phyloP scores from a whole-genome alignment of 1,140 invertebrate species.

The Plutomurus gul region DNA sequence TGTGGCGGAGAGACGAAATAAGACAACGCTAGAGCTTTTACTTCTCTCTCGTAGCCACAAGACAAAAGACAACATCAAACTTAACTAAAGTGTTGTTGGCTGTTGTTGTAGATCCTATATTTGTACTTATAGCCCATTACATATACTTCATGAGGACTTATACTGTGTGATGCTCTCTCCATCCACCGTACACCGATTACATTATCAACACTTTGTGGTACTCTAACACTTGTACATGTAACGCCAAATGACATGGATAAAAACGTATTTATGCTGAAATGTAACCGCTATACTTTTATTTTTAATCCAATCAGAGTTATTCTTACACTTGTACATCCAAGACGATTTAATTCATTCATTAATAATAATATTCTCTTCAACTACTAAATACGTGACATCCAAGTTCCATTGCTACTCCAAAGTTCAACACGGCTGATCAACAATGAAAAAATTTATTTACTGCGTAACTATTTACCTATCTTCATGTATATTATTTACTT shows the following conservation, averaged over 20 bases:
- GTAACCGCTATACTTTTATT: conserved; percentile 12
- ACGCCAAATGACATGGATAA: not conserved
- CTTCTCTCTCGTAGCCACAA: not conserved
- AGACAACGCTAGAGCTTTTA: not conserved
- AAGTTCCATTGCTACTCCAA: too few species aligned
- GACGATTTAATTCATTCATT: not conserved
- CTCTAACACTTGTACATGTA: not conserved
- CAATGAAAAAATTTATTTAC: too few species aligned
- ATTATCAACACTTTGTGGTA: conserved; percentile 25
- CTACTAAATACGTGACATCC: not conserved
- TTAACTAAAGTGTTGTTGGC: conserved; percentile 20
- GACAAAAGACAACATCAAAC: conserved; percentile 15
- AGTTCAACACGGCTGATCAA: too few species aligned
- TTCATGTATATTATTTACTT: not conserved
- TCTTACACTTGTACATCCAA: not conserved
- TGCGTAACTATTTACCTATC: not conserved
- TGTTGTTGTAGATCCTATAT: conserved; percentile 6
- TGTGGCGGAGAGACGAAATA: conserved; percentile 3
- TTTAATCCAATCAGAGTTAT: conserved; percentile 22
- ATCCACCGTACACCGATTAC: not conserved
- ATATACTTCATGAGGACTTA: not conserved
- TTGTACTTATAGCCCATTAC: not conserved
- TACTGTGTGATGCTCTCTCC: not conserved
- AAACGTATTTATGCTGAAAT: not conserved
- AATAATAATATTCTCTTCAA: not conserved